Percentiles rank a stretch among this genome's conserved stretches.
These are phyloP conservation scores for Colius striatus DNA, from an alignment of 2,113 vertebrate genomes.

Conservation along the genomic window DNA sequence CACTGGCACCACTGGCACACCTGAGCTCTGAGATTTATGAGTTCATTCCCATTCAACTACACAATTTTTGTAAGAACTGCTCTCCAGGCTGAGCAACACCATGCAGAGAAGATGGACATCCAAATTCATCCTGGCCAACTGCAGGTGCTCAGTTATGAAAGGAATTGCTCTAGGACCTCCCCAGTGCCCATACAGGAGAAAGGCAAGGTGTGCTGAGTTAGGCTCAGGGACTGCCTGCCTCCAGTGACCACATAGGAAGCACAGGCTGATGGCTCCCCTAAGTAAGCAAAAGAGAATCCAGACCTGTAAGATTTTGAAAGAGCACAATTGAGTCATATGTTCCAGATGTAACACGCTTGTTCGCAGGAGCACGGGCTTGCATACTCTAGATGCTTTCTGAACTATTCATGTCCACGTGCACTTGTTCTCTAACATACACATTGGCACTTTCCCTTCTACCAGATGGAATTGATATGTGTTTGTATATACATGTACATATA, in stretches of 20 bases:
- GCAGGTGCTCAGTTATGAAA: background rate
- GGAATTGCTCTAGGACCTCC: background rate
- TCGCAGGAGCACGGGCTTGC: background rate
- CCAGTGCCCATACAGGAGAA: background rate
- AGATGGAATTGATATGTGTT: background rate
- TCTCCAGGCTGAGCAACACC: background rate
- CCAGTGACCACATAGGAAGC: background rate
- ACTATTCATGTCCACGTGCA: background rate
- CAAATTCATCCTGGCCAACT: background rate
- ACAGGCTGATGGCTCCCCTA: background rate
- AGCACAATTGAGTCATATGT: background rate
- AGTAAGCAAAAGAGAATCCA: background rate
- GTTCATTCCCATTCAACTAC: background rate
- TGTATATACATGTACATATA: background rate
- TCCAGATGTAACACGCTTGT: background rate
- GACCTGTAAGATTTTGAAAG: background rate
- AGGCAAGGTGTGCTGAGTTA: background rate
- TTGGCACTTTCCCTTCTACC: background rate
- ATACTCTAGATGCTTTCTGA: background rate
- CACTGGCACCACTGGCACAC: background rate
- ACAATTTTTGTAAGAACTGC: background rate
- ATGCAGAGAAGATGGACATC: background rate
- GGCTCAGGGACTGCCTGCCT: background rate
- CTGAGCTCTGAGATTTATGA: background rate
- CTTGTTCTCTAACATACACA: background rate